Conservation (phyloP, 2,888 invertebrate genomes). For the Apotomis capreana region DNA sequence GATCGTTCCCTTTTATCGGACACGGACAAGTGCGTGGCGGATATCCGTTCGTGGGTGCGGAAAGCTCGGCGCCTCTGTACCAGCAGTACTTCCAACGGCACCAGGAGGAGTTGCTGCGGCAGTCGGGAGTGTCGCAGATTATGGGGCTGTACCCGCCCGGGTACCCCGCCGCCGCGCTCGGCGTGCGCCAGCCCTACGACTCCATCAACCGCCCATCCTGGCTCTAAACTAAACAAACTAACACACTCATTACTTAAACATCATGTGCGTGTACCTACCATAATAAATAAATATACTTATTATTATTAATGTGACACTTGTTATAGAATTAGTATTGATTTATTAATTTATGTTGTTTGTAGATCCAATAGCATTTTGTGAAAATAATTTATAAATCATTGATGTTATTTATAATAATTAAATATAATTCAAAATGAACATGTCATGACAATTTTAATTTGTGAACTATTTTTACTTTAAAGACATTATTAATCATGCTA, state of each 20-base stretch:
- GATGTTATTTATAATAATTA: constrained; percentile 54
- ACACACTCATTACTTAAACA: constrained; percentile 29
- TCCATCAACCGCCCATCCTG: constrained; percentile 87
- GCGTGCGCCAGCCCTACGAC: constrained; percentile 89
- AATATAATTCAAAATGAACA: constrained; percentile 45
- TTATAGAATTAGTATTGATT: constrained; percentile 57
- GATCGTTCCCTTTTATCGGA: constrained; percentile 85
- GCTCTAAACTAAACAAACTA: constrained; percentile 75
- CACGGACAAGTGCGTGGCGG: constrained; percentile 84
- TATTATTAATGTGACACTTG: constrained; percentile 67
- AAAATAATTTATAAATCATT: constrained; percentile 59
- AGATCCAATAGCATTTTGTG: constrained; percentile 65
- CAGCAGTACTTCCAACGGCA: constrained; percentile 87
- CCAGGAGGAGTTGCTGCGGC: constrained; percentile 84
- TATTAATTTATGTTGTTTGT: constrained; percentile 74
- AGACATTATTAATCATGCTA: constrained; percentile 23
- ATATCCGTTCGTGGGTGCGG: constrained; percentile 85
- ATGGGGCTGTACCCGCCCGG: constrained; percentile 87
- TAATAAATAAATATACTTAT: constrained; percentile 35
- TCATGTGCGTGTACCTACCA: constrained; percentile 9
- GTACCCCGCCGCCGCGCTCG: constrained; percentile 83
- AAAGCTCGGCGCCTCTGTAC: constrained; percentile 86
- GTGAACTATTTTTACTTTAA: constrained; percentile 32
- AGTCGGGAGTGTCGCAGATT: constrained; percentile 83
- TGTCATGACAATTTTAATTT: constrained; percentile 59